Evolutionary conservation across 2,113 vertebrate species (phyloP).

Genomic region (Pachypanchax playfairii): DNA sequence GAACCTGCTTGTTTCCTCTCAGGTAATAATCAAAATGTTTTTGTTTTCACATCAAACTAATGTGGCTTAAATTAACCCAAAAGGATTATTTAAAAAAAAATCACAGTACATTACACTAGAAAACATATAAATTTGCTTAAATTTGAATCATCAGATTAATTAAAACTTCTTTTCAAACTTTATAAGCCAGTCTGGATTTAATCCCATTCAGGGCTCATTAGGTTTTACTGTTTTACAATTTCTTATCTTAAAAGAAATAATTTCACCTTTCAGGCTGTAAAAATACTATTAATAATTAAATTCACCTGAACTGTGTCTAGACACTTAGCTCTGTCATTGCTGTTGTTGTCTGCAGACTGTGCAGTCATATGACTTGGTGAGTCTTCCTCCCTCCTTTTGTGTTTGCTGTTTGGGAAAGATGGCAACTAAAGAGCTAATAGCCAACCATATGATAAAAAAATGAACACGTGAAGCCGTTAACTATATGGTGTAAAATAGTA

Average conservation of each 20-base stretch:
- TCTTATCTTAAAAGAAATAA: background rate
- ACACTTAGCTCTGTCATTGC: conserved; percentile 68
- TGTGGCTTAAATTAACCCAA: background rate
- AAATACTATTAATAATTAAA: too few relatives aligned
- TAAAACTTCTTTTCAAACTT: too few relatives aligned
- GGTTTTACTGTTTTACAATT: background rate
- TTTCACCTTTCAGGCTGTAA: too few relatives aligned
- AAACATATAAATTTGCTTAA: too few relatives aligned
- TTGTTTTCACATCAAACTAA: background rate
- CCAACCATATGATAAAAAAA: too few relatives aligned
- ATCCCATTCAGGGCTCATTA: background rate
- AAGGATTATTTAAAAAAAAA: too few relatives aligned
- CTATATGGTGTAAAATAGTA: too few relatives aligned
- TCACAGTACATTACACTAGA: too few relatives aligned
- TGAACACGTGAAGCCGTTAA: too few relatives aligned
- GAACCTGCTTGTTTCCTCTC: background rate
- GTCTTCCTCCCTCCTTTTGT: conserved; percentile 51
- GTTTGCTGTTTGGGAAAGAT: conserved; percentile 70
- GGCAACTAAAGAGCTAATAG: conserved; percentile 66
- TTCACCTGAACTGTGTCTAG: conserved; percentile 41
- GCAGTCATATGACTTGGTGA: conserved; percentile 66
- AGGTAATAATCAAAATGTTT: background rate
- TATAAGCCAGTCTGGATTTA: background rate
- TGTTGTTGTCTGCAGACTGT: conserved; percentile 61
- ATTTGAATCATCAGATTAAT: too few relatives aligned